Evolutionary conservation across 2,888 invertebrate genomes (phyloP).

Genomic region (Gisinianus flammeolus): DNA sequence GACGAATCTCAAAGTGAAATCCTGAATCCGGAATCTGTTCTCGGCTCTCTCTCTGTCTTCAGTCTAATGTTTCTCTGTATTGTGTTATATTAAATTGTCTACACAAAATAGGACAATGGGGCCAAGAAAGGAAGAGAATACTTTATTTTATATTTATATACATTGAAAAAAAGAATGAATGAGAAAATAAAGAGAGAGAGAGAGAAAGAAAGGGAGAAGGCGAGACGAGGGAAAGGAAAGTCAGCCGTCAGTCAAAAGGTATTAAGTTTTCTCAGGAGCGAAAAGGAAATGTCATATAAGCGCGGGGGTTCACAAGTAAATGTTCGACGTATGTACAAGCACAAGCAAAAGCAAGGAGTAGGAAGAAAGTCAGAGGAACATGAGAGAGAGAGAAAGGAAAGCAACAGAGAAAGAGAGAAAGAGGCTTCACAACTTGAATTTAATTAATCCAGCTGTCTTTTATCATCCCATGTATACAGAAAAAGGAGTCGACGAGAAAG

Average conservation of each 20-base stretch:
- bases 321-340: not conserved
- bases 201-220: conserved; percentile 31
- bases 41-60: not conserved
- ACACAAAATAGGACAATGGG: too few relatives aligned
- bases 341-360: not conserved
- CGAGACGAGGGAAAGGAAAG: conserved; percentile 44
- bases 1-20: not conserved
- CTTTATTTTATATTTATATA: not conserved
- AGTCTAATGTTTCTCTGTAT: not conserved
- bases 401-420: conserved; percentile 2
- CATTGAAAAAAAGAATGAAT: not conserved
- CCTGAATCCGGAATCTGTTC: not conserved
- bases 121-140: not conserved
- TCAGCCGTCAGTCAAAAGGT: conserved; percentile 57
- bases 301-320: not conserved
- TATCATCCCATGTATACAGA: conserved; percentile 35
- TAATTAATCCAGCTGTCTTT: conserved; percentile 59
- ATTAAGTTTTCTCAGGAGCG: conserved; percentile 54
- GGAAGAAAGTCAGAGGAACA: not conserved
- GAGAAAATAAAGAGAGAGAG: not conserved
- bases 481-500: too few relatives aligned
- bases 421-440: conserved; percentile 56
- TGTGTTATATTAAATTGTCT: too few relatives aligned
- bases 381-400: not conserved
- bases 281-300: conserved; percentile 49